A percentile compares a stretch with the other conserved stretches of the same genome.
Evolutionary conservation across 2,113 vertebrate genomes (phyloP).

Genomic region (Piprites chloris): DNA sequence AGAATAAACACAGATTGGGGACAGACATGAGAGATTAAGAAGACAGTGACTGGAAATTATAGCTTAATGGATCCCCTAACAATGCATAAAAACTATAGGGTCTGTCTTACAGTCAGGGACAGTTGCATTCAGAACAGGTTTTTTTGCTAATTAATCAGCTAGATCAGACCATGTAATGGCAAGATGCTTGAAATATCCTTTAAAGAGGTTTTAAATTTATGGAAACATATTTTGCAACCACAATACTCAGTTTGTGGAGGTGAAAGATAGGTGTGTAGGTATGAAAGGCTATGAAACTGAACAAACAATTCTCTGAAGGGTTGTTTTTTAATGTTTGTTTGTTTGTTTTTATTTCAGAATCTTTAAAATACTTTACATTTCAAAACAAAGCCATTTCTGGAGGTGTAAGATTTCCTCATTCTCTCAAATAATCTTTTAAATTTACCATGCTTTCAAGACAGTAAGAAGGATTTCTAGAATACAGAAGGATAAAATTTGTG

Average conservation of each 20-base stretch:
- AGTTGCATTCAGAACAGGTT: not conserved
- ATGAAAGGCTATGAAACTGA: not conserved
- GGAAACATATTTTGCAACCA: not conserved
- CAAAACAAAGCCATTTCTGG: not conserved
- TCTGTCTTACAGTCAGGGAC: not conserved
- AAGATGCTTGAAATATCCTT: not conserved
- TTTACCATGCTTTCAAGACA: not conserved
- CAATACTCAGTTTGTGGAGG: not conserved
- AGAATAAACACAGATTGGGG: not conserved
- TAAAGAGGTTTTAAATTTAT: not conserved
- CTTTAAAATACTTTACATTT: not conserved
- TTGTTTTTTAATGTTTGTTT: not conserved
- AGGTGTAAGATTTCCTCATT: not conserved
- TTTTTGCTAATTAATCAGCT: not conserved
- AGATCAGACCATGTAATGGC: not conserved
- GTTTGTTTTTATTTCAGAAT: not conserved
- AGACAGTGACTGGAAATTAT: not conserved
- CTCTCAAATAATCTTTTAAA: not conserved
- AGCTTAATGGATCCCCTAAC: not conserved
- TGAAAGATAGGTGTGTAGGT: fast-evolving
- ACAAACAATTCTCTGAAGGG: not conserved
- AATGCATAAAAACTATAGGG: not conserved
- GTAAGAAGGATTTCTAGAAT: not conserved
- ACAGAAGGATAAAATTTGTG: not conserved
- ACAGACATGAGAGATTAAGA: not conserved